Evolutionary conservation across 2,888 invertebrate genomes (phyloP).

Genomic region (Lamellibrachia satsuma): DNA sequence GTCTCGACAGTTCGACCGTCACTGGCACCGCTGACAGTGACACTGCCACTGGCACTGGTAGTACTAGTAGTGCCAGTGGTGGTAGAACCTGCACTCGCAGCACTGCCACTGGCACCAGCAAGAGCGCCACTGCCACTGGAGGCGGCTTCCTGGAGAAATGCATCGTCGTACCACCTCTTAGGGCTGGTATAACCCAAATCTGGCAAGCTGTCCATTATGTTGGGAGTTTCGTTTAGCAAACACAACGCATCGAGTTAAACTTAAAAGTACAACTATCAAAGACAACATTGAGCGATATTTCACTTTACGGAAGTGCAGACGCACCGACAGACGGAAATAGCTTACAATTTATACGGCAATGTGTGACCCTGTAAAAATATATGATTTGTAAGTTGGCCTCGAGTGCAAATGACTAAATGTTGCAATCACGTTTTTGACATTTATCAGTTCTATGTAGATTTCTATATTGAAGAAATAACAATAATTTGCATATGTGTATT

Average conservation of each 20-base stretch:
- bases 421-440: neutral
- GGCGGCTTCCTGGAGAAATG: neutral
- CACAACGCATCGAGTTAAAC: neutral
- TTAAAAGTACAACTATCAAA: neutral
- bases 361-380: neutral
- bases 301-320: neutral
- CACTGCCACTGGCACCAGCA: neutral
- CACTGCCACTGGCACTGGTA: neutral
- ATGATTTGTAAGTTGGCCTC: neutral
- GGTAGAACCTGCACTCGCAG: too few species aligned
- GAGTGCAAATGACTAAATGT: neutral
- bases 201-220: neutral
- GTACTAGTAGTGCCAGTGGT: too few species aligned
- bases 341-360: neutral
- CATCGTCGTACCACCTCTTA: neutral
- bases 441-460: neutral
- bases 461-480: neutral
- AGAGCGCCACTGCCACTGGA: neutral
- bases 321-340: neutral
- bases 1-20: neutral
- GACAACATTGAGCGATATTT: constrained; percentile 6
- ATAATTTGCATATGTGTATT: neutral
- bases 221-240: neutral
- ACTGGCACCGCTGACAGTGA: neutral
- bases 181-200: neutral